phyloP scores from a whole-genome alignment of 1,140 invertebrate genomes.

The Nebria ingens region DNA sequence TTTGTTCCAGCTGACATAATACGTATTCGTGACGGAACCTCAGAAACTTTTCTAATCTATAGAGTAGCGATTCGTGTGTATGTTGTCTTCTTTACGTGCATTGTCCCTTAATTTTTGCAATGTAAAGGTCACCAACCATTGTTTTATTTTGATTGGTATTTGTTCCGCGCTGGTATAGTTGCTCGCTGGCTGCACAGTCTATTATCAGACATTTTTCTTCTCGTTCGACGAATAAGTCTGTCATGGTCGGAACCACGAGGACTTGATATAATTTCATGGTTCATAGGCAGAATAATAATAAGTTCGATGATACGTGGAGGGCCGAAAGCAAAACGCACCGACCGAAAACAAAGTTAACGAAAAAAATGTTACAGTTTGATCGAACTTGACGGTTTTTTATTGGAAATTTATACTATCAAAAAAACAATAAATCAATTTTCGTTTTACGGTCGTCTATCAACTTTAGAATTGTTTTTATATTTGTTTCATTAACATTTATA shows the following conservation, averaged over 20 bases:
- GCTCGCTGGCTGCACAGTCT: neutral
- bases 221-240: neutral
- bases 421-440: no score
- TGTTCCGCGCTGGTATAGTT: neutral
- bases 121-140: neutral
- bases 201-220: neutral
- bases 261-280: conserved; percentile 2
- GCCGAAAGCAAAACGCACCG: neutral
- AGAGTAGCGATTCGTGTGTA: neutral
- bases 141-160: conserved; percentile 3
- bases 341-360: neutral
- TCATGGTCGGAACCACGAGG: conserved; percentile 1
- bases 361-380: no score
- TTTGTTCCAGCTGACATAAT: conserved; percentile 3
- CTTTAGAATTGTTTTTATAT: no score
- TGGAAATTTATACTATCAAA: no score
- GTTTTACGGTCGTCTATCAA: no score
- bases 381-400: no score
- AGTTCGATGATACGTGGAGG: neutral
- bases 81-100: neutral
- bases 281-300: conserved; percentile 7
- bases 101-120: conserved; percentile 3
- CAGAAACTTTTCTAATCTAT: no score
- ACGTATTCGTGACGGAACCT: neutral
- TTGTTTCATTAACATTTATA: no score